Base-by-base conservation (phyloP, 92 coral and sea anemone genomes). In the Meandrina meandrites region DNA sequence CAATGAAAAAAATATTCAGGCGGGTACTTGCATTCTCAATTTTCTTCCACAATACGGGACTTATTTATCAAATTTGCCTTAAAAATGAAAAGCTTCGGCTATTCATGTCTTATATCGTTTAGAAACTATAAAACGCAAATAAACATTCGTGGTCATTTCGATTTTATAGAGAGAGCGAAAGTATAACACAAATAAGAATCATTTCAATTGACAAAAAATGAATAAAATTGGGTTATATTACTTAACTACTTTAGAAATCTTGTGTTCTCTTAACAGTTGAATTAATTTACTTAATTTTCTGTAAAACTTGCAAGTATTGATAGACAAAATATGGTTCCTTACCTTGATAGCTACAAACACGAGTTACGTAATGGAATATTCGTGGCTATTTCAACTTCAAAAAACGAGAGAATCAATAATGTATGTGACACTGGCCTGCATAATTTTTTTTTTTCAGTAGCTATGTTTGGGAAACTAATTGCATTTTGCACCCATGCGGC, bases 401-500 rank as follows among this genome's bases (percentile, higher is more conserved):
- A 66, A 66, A 27, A 66, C 34, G n/a, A n/a, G 5, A 62, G 10
- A 10, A 66, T 66, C 35, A 27, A 66, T 66, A 27, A 66, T 27
- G 27, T 2, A 66, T 28, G 15, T 8, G 35, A 10, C 27, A 10
- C n/a, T 64, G 13, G 15, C 32, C 8, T 64, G 34, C 16, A 27
- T 64, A 11, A 24, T 64, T 11, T 64, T 9, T 0, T 24, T 64
- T 64, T 24, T 14, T n/a, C 32, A n/a, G 32, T 64, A 64, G n/a
- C 32, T n/a, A n/a, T n/a, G 70, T 27, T 64, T 27, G 3, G 70
- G 13, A 27, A 64, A 22, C 31, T 64, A 64, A 64, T 64, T 64
- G 70, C 70, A 64, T 64, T 64, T n/a, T n/a, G 70, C 70, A 64
- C 70, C 60, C 70, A 64, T n/a, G 31, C 32, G 31, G 70, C 13